Conservation (phyloP, 2,888 invertebrate genomes). For the Eilema sororculum region DNA sequence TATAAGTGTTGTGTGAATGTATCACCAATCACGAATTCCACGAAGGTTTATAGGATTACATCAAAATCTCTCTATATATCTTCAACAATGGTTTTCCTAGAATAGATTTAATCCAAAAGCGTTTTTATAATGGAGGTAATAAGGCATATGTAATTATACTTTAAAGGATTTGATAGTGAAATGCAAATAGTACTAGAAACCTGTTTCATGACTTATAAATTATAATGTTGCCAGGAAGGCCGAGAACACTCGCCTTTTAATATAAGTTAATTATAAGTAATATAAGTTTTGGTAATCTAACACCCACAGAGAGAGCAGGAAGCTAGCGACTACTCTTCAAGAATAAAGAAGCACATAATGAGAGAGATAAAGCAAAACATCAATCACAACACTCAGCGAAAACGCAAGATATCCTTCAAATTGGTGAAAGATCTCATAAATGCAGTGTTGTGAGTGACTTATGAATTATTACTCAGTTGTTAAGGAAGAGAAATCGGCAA, state of each 20-base stretch:
- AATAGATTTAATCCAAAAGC: background rate
- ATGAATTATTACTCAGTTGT: conserved; percentile 65
- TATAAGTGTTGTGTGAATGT: background rate
- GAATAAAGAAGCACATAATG: background rate
- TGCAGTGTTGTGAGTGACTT: conserved; percentile 55
- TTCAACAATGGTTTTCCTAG: background rate
- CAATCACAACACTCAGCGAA: background rate
- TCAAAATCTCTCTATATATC: conserved; percentile 1
- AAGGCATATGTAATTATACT: too few relatives aligned
- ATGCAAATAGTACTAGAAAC: too few relatives aligned
- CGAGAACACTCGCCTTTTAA: background rate
- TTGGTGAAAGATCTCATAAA: conserved; percentile 29
- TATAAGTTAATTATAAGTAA: background rate
- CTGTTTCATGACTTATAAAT: too few relatives aligned
- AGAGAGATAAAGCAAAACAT: background rate
- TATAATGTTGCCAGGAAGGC: background rate
- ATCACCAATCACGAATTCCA: background rate
- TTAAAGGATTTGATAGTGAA: too few relatives aligned
- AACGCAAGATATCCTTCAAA: conserved; percentile 8
- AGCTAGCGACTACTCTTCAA: background rate
- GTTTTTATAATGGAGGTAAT: background rate
- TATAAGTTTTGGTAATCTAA: background rate
- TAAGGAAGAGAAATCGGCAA: conserved; percentile 64
- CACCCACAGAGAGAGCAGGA: background rate
- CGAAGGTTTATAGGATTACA: conserved; percentile 4